Percentiles rank a stretch among this genome's conserved stretches.
phyloP scores from a whole-genome alignment of 1,140 invertebrate genomes.

The Panulirus ornatus region DNA sequence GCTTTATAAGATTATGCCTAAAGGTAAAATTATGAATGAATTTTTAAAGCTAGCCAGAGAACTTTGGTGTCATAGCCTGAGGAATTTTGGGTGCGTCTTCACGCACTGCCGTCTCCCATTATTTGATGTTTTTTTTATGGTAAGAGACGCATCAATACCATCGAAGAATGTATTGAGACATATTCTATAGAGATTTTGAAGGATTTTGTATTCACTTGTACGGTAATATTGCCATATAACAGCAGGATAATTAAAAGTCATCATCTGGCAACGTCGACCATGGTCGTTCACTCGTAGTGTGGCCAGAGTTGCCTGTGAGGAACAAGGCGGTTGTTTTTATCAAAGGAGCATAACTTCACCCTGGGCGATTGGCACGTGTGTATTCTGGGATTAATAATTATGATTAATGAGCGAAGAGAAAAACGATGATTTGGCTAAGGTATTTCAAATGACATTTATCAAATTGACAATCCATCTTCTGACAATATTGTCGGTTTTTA shows the following conservation, averaged over 20 bases:
- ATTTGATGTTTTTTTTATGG: neutral
- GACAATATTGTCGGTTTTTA: neutral
- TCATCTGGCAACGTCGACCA: neutral
- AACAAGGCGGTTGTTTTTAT: neutral
- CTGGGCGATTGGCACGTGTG: neutral
- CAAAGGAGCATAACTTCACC: neutral
- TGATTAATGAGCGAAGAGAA: neutral
- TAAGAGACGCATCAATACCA: neutral
- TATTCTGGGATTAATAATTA: neutral
- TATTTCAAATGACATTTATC: too few species aligned
- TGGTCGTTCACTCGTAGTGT: conserved; percentile 4
- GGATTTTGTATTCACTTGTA: neutral
- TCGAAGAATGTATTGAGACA: neutral
- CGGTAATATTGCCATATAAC: neutral
- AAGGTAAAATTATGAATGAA: conserved; percentile 67
- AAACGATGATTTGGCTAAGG: neutral
- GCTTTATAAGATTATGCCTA: neutral
- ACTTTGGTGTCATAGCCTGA: conserved; percentile 56
- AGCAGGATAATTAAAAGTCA: neutral
- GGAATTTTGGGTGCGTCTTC: conserved; percentile 72
- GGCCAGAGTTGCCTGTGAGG: neutral
- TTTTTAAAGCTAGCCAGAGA: conserved; percentile 68
- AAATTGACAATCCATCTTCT: neutral
- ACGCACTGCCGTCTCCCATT: neutral
- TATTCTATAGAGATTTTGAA: neutral